Conservation (phyloP, 2,113 vertebrate species). For the Trogon surrucura region DNA sequence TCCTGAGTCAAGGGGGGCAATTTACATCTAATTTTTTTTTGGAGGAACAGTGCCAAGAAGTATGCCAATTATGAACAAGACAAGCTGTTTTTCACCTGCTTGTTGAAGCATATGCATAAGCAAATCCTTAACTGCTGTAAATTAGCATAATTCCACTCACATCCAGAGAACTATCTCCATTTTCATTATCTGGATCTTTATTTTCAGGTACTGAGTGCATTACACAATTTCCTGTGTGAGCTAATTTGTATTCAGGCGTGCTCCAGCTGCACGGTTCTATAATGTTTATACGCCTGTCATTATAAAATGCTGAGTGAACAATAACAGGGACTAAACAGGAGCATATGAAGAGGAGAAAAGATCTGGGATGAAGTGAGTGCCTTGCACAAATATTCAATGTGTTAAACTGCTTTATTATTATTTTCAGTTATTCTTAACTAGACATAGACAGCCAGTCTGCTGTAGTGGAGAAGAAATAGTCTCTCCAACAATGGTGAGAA, state of each 20-base stretch:
- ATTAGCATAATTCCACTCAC: neutral
- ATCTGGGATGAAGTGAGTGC: neutral
- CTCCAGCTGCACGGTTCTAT: neutral
- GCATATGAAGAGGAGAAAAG: neutral
- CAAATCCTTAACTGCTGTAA: conserved; percentile 23
- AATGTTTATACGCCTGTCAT: neutral
- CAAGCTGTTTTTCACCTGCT: neutral
- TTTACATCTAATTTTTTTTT: neutral
- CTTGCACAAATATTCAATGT: neutral
- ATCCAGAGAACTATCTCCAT: neutral
- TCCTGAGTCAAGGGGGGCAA: neutral
- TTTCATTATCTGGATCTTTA: conserved; percentile 32
- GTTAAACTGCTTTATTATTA: neutral
- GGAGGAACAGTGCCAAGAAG: neutral
- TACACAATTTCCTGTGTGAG: neutral
- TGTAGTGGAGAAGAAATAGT: neutral
- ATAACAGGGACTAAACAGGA: conserved; percentile 1
- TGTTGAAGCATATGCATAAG: neutral
- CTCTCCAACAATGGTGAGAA: neutral
- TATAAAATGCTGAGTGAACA: conserved; percentile 44
- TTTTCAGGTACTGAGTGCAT: conserved; percentile 31
- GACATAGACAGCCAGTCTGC: neutral
- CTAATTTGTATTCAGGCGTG: neutral
- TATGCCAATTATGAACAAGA: neutral
- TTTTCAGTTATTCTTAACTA: neutral